Conservation (phyloP, 1,140 invertebrate species). For the Rhyzopertha dominica region DNA sequence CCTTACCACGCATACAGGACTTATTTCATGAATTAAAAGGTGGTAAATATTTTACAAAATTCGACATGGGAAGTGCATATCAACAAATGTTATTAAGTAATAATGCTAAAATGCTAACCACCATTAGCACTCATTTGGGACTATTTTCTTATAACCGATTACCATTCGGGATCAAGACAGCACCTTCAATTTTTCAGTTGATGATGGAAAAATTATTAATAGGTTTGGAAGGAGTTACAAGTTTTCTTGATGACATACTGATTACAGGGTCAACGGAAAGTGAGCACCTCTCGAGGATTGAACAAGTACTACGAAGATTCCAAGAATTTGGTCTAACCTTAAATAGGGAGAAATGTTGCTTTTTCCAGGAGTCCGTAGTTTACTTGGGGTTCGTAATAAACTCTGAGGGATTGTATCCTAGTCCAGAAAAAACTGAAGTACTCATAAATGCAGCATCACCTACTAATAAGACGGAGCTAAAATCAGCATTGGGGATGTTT, state of each 20-base stretch:
- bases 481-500: constrained; percentile 38
- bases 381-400: constrained; percentile 41
- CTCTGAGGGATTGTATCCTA: constrained; percentile 35
- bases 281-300: constrained; percentile 11
- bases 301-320: constrained; percentile 9
- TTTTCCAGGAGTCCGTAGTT: constrained; percentile 21
- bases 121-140: constrained; percentile 42
- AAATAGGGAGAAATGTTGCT: constrained; percentile 16
- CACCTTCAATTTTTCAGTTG: constrained; percentile 23
- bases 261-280: constrained; percentile 4
- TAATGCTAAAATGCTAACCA: constrained; percentile 36
- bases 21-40: too few relatives aligned
- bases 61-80: too few relatives aligned
- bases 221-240: constrained; percentile 9
- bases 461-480: constrained; percentile 28
- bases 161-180: constrained; percentile 40
- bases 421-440: constrained; percentile 34
- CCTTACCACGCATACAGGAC: too few relatives aligned
- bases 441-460: constrained; percentile 27
- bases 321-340: constrained; percentile 15
- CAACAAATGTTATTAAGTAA: too few relatives aligned
- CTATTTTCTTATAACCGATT: constrained; percentile 38
- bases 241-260: constrained; percentile 16
- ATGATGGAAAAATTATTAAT: constrained; percentile 13
- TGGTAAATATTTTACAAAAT: too few relatives aligned